These are phyloP conservation scores for Malurus leucopterus DNA, from an alignment of 2,797 vertebrate species.

Conservation along the genomic window DNA sequence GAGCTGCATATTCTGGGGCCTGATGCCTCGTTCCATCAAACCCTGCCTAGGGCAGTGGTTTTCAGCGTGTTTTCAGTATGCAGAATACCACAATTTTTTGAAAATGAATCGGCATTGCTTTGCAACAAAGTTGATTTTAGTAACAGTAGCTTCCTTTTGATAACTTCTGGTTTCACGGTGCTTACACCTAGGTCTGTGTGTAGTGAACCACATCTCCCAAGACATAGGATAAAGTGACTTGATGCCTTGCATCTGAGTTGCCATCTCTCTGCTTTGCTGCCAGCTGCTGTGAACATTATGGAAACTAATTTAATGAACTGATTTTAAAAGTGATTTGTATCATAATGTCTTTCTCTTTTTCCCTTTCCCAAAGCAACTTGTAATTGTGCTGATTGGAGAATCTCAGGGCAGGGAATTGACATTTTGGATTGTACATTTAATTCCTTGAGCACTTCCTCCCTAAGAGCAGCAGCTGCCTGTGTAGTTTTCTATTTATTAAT, in stretches of 20 bases:
- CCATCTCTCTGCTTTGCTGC: not conserved
- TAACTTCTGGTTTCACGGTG: not conserved
- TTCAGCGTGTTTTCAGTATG: not conserved
- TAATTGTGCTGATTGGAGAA: not conserved
- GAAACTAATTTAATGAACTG: not conserved
- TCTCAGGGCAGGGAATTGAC: slow-evolving; percentile 19
- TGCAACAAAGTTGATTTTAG: not conserved
- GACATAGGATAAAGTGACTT: not conserved
- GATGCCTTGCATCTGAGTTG: not conserved
- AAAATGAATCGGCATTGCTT: not conserved
- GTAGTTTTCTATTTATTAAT: not conserved
- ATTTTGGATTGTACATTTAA: slow-evolving; percentile 30
- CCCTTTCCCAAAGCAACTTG: slow-evolving; percentile 11
- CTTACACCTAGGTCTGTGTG: not conserved
- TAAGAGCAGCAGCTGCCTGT: slow-evolving; percentile 24
- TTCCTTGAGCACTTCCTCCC: slow-evolving; percentile 12
- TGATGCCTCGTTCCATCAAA: not conserved
- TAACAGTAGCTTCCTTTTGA: not conserved
- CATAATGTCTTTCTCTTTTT: slow-evolving; percentile 1
- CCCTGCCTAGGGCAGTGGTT: not conserved
- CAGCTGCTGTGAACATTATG: not conserved
- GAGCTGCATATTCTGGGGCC: not conserved
- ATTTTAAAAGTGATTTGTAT: slow-evolving; percentile 1
- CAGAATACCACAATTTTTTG: not conserved
- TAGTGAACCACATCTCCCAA: not conserved